Conservation (phyloP, 2,888 invertebrate genomes). For the Palloptera scutellata region DNA sequence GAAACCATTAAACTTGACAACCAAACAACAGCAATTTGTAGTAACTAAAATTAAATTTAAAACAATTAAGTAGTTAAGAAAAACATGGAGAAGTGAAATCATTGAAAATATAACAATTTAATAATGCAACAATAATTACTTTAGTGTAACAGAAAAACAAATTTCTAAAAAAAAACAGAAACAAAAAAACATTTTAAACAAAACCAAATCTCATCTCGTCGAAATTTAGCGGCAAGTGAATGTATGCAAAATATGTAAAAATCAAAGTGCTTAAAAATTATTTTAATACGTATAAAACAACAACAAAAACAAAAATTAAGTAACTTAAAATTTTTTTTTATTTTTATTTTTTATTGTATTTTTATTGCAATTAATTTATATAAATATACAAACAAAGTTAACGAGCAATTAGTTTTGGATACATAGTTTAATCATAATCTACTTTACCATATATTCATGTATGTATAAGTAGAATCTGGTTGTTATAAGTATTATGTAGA, state of each 20-base stretch:
- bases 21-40: no score
- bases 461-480: no score
- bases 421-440: no score
- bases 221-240: no score
- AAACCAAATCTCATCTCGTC: no score
- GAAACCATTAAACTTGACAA: neutral
- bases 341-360: no score
- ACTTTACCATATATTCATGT: no score
- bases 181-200: no score
- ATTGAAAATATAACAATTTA: neutral
- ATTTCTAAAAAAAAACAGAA: constrained; percentile 10
- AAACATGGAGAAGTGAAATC: constrained; percentile 4
- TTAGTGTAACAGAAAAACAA: constrained; percentile 25
- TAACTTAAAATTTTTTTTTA: constrained; percentile 25
- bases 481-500: no score
- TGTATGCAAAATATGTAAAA: neutral
- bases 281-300: constrained; percentile 2
- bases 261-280: neutral
- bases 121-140: constrained; percentile 33
- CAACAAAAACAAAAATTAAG: constrained; percentile 5
- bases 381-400: no score
- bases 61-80: constrained; percentile 16
- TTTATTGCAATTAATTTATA: no score
- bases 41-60: neutral
- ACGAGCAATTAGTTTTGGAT: no score